Evolutionary conservation across 1,140 invertebrate species (phyloP).

Genomic region (Drosophila paulistorum): DNA sequence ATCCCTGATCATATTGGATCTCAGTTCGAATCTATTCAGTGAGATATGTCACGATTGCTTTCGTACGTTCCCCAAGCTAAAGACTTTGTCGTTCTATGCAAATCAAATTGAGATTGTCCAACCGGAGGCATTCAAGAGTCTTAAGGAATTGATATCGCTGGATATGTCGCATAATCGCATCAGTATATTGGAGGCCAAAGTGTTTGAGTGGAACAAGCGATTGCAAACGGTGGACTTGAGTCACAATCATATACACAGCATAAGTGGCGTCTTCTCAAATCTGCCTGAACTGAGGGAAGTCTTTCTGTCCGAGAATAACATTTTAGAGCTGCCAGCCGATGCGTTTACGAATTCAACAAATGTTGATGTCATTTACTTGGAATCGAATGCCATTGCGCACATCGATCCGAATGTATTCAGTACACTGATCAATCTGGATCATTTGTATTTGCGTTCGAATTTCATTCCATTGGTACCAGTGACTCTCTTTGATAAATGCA

Average conservation of each 20-base stretch:
- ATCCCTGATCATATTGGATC: constrained; percentile 90
- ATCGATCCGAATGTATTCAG: constrained; percentile 90
- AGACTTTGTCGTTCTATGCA: constrained; percentile 91
- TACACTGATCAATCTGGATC: constrained; percentile 89
- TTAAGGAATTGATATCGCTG: constrained; percentile 90
- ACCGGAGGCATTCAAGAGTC: constrained; percentile 89
- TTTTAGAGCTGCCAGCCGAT: constrained; percentile 91
- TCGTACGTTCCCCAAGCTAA: constrained; percentile 89
- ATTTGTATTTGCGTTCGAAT: constrained; percentile 94
- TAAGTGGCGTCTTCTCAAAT: constrained; percentile 91
- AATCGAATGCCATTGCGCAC: constrained; percentile 92
- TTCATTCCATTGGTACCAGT: constrained; percentile 90
- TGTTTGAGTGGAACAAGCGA: constrained; percentile 89
- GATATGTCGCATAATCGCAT: constrained; percentile 95
- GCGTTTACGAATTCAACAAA: constrained; percentile 91
- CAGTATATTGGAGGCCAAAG: constrained; percentile 87
- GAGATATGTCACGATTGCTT: constrained; percentile 90
- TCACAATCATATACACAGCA: constrained; percentile 94
- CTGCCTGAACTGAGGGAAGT: constrained; percentile 90
- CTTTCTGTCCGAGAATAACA: constrained; percentile 95
- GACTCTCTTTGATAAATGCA: constrained; percentile 89
- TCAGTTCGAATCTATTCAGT: constrained; percentile 93
- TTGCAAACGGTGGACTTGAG: constrained; percentile 93
- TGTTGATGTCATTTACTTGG: constrained; percentile 92
- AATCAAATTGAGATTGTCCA: constrained; percentile 92